Base-by-base conservation (phyloP, 2,888 invertebrate species). In the Pollenia labialis region DNA sequence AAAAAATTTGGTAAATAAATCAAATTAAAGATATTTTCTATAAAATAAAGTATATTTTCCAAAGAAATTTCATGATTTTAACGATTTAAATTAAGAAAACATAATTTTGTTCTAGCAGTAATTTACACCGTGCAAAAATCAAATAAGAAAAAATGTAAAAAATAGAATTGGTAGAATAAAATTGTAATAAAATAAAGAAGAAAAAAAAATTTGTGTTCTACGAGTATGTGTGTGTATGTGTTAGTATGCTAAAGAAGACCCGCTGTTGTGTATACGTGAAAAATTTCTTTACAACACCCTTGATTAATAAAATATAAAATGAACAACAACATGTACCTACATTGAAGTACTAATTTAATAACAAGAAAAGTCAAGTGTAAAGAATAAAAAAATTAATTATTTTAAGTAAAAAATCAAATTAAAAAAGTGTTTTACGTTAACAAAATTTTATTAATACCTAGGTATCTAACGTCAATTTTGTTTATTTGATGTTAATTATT, bases 251-350 rank as follows among this genome's bases (percentile, higher is more conserved):
- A 80, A 84, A 79, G 62, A 66, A 84, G 84, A 77, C 68, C 77
- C 77, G 77, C 77, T 87, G 87, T 40, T 87, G 77, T 84, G 87
- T 87, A 87, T 87, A 87, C 87, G 84, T 84, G 80, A 81, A 87
- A 85, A 84, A 84, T 84, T 87, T 84, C 84, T 81, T 87, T 84
- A 87, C 84, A 87, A 87, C 84, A 87, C 87, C 87, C 87, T 87
- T 87, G 87, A 87, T 81, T 87, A 87, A 81, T 46, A 79, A 75
- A 81, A 48, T 23, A 23, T 12, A 48, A 18, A 60, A 82, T 62
- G 16, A 48, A 72, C 76, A 72, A 81, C 72, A 84, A 80, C 62
- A 85, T 48, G 68, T 62, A 52, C 12, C 62, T 62, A 52, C n/a
- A 48, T 60, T 68, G 58, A 66, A 72, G 50, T 52, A 52, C 46